Evolutionary conservation across 2,888 invertebrate species (phyloP).

Genomic region (Eutolmus rufibarbis): DNA sequence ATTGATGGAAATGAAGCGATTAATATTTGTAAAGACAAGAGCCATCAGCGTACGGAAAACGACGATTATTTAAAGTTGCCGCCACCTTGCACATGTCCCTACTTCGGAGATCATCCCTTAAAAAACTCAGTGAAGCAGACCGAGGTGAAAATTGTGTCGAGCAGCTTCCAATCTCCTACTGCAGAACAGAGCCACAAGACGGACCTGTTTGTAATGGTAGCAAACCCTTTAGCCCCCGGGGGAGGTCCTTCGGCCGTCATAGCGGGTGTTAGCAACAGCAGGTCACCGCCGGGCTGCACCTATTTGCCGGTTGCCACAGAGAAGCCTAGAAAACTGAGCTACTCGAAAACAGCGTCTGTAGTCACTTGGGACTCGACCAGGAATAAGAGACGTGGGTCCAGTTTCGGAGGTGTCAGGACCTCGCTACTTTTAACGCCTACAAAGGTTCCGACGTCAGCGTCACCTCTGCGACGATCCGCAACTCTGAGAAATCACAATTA

Average conservation of each 20-base stretch:
- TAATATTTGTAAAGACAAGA: constrained; percentile 60
- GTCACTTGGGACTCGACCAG: constrained; percentile 78
- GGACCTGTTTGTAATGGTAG: neutral
- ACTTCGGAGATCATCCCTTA: constrained; percentile 75
- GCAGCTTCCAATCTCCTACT: constrained; percentile 16
- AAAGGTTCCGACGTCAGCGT: constrained; percentile 52
- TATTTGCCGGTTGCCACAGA: constrained; percentile 61
- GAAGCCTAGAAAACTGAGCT: constrained; percentile 63
- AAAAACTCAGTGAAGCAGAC: constrained; percentile 62
- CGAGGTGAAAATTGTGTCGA: constrained; percentile 65
- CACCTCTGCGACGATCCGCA: constrained; percentile 67
- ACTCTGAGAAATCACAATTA: constrained; percentile 68
- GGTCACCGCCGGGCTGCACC: neutral
- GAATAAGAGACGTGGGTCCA: constrained; percentile 73
- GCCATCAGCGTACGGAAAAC: constrained; percentile 58
- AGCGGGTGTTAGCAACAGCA: neutral
- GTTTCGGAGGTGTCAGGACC: constrained; percentile 73
- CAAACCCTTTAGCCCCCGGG: neutral
- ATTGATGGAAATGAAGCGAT: neutral
- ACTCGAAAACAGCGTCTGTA: constrained; percentile 64
- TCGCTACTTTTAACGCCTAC: constrained; percentile 68
- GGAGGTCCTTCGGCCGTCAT: constrained; percentile 6
- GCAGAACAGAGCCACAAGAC: neutral
- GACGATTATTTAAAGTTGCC: constrained; percentile 67
- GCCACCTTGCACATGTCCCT: constrained; percentile 82